Conservation (phyloP, 2,888 invertebrate species). For the Tinea semifulvella region DNA sequence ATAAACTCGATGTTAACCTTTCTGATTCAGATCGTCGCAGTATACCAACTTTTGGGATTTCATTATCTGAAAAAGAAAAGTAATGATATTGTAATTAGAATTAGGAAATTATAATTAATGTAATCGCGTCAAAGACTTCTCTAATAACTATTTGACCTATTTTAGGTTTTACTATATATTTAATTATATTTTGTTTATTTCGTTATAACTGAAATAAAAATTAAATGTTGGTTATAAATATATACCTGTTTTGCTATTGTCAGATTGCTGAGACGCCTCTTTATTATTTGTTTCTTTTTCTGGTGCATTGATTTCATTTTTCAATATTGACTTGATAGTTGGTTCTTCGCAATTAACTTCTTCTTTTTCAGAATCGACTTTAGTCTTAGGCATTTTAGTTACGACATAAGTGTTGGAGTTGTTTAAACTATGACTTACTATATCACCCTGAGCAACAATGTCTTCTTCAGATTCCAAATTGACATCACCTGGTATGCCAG, state of each 20-base stretch:
- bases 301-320: slow-evolving; percentile 18
- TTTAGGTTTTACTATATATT: no score
- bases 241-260: slow-evolving; percentile 29
- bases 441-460: slow-evolving; percentile 43
- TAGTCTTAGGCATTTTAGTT: slow-evolving; percentile 23
- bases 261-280: slow-evolving; percentile 10
- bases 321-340: background rate
- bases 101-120: no score
- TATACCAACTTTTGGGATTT: slow-evolving; percentile 46
- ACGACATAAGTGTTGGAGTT: slow-evolving; percentile 25
- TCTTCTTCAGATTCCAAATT: slow-evolving; percentile 37
- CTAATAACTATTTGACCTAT: no score
- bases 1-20: slow-evolving; percentile 42
- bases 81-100: no score
- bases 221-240: no score
- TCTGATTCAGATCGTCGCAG: slow-evolving; percentile 60
- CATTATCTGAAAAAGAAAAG: slow-evolving; percentile 51
- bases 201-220: no score
- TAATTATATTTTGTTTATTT: no score
- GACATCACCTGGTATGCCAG: slow-evolving; percentile 27
- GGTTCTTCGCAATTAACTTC: background rate
- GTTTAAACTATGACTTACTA: slow-evolving; percentile 44
- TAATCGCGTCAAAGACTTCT: no score
- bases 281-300: slow-evolving; percentile 21
- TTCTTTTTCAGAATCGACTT: background rate